Conservation (phyloP, 2,888 invertebrate genomes). For the Philaethria dido region DNA sequence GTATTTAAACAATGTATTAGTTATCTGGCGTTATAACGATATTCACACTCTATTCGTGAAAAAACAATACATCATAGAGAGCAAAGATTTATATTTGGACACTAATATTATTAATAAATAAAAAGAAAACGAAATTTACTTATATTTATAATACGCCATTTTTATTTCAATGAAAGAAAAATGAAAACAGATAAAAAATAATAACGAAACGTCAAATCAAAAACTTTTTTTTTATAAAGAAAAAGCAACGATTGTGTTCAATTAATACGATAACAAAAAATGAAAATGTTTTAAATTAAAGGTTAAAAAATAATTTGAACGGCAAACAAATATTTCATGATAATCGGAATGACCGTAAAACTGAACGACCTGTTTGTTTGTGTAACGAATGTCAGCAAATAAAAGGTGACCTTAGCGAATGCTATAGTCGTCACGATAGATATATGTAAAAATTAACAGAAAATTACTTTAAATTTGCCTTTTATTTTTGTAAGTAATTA, state of each 20-base stretch:
- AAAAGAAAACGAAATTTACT: neutral
- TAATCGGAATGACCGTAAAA: constrained; percentile 33
- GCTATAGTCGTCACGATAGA: neutral
- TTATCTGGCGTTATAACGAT: constrained; percentile 7
- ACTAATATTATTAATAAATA: neutral
- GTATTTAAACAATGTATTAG: constrained; percentile 35
- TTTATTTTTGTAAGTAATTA: neutral
- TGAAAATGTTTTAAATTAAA: constrained; percentile 3
- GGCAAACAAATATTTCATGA: constrained; percentile 13
- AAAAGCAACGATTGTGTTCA: too few species aligned
- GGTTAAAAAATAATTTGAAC: neutral
- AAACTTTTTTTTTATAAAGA: neutral
- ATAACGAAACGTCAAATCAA: neutral
- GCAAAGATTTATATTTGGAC: neutral
- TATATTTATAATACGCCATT: too few species aligned
- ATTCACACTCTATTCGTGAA: constrained; percentile 22
- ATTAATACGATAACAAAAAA: neutral
- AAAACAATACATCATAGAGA: constrained; percentile 15
- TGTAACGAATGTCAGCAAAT: constrained; percentile 31
- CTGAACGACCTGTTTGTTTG: constrained; percentile 25
- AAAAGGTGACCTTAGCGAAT: constrained; percentile 26
- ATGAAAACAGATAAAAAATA: too few species aligned
- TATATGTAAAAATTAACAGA: neutral
- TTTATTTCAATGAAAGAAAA: too few species aligned
- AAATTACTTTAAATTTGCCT: neutral